phyloP scores from a whole-genome alignment of 2,888 invertebrate genomes.

The Aspidapion aeneum region DNA sequence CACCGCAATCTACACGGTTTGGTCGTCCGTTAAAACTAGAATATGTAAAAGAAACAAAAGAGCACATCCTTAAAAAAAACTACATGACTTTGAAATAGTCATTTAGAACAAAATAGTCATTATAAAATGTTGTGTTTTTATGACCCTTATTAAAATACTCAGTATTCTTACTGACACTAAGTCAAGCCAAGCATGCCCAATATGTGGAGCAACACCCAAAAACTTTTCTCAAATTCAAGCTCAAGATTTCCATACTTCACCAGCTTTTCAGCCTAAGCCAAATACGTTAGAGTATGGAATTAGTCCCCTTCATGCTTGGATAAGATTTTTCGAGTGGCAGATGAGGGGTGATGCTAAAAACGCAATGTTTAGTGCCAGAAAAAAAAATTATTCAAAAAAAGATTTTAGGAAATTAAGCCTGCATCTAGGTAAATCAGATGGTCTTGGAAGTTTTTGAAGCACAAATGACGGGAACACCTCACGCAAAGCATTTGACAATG shows the following conservation, averaged over 20 bases:
- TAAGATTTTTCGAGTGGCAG: not conserved
- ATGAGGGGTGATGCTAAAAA: not conserved
- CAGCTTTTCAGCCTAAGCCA: not conserved
- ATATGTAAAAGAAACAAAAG: not conserved
- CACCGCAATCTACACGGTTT: not conserved
- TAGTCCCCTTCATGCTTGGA: not conserved
- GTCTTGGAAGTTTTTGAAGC: not conserved
- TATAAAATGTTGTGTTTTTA: not conserved
- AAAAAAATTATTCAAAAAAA: not conserved
- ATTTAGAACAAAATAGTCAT: not conserved
- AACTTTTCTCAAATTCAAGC: not conserved
- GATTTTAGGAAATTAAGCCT: not conserved
- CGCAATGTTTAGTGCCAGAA: not conserved
- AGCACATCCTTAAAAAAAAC: not conserved
- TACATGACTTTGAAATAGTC: not conserved
- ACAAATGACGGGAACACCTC: not conserved
- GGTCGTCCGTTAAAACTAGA: not conserved
- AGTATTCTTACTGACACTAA: not conserved
- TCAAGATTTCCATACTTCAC: not conserved
- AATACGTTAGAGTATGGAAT: not conserved
- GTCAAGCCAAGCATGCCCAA: not conserved
- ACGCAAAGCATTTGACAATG: not conserved
- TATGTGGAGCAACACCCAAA: not conserved
- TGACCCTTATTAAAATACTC: not conserved
- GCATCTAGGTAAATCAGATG: not conserved